Evolutionary conservation across 2,888 invertebrate species (phyloP).

Genomic region (Rhorus exstirpatorius): DNA sequence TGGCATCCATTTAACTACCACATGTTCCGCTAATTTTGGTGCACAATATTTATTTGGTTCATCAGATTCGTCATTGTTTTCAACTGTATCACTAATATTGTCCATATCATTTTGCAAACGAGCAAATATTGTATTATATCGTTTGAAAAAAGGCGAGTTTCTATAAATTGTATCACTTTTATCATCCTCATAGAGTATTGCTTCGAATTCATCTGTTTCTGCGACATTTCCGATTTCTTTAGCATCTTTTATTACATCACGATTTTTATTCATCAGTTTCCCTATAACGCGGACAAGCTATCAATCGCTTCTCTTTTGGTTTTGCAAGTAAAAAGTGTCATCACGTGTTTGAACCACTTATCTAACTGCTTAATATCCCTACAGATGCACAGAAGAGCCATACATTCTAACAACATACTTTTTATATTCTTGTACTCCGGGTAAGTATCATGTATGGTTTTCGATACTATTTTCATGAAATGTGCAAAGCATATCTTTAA

Average conservation of each 20-base stretch:
- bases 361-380: slow-evolving; percentile 54
- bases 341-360: slow-evolving; percentile 55
- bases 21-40: slow-evolving; percentile 66
- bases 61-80: not conserved
- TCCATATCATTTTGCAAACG: not conserved
- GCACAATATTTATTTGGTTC: slow-evolving; percentile 51
- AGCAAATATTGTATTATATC: not conserved
- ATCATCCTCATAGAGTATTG: slow-evolving; percentile 24
- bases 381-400: slow-evolving; percentile 55
- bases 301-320: slow-evolving; percentile 11
- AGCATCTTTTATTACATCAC: not conserved
- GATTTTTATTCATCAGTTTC: slow-evolving; percentile 5
- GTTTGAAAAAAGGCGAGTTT: slow-evolving; percentile 60
- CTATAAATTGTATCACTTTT: slow-evolving; percentile 41
- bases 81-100: not conserved
- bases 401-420: slow-evolving; percentile 64
- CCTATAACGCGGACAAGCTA: slow-evolving; percentile 20
- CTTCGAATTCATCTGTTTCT: not conserved
- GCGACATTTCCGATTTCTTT: slow-evolving; percentile 3
- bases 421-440: slow-evolving; percentile 47
- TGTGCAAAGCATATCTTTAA: slow-evolving; percentile 67
- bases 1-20: slow-evolving; percentile 66
- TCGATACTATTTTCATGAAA: slow-evolving; percentile 63
- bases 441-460: slow-evolving; percentile 35
- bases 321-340: slow-evolving; percentile 27